Percentiles rank a stretch among this genome's conserved stretches.
Conservation (phyloP, 2,797 vertebrate genomes). For the Urocyon cinereoargenteus region DNA sequence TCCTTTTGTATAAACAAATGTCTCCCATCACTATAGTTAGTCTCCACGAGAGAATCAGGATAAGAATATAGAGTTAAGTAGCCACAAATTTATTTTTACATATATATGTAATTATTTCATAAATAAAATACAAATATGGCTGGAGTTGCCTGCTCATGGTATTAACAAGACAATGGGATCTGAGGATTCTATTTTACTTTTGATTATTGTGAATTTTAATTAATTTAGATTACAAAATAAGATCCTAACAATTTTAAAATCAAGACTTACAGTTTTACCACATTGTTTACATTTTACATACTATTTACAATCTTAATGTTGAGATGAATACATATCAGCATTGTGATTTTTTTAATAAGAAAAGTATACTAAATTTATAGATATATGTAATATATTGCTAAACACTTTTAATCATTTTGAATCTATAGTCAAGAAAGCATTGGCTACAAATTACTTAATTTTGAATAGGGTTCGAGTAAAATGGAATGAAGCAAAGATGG, state of each 20-base stretch:
- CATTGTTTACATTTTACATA: conserved; percentile 51
- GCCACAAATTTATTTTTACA: conserved; percentile 73
- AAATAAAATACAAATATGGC: conserved; percentile 83
- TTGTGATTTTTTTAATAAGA: conserved; percentile 55
- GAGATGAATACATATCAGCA: conserved; percentile 75
- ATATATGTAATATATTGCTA: background rate
- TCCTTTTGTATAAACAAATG: background rate
- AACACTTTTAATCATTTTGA: conserved; percentile 61
- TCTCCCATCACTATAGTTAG: conserved; percentile 87
- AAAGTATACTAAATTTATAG: conserved; percentile 7
- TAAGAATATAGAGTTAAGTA: conserved; percentile 67
- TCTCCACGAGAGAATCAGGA: conserved; percentile 65
- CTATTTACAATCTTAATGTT: conserved; percentile 70
- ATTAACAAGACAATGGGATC: conserved; percentile 73
- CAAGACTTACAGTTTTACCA: conserved; percentile 54
- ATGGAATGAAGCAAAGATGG: conserved; percentile 91
- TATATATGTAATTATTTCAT: conserved; percentile 75
- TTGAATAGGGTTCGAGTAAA: conserved; percentile 85
- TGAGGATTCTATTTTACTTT: conserved; percentile 72
- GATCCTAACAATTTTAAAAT: conserved; percentile 72
- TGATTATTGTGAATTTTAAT: conserved; percentile 79
- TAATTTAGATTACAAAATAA: conserved; percentile 76
- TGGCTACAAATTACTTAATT: conserved; percentile 62
- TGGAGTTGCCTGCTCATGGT: conserved; percentile 91
- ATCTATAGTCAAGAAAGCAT: background rate